Percentiles rank a stretch among this genome's conserved stretches.
Conservation (phyloP, 2,113 vertebrate genomes). For the Aleadryas rufinucha region DNA sequence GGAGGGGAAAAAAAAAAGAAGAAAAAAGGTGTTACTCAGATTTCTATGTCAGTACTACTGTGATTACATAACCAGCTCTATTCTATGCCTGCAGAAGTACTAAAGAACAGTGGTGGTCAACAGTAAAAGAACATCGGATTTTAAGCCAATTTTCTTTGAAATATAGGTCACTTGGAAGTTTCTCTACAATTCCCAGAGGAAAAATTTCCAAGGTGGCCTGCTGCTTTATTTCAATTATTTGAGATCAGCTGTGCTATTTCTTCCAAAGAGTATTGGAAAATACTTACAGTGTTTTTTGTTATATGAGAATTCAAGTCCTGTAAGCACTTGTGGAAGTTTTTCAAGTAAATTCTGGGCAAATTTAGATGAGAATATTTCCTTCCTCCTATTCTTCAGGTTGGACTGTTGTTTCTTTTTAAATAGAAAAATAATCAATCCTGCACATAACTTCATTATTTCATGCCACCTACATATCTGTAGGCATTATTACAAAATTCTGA, state of each 20-base stretch:
- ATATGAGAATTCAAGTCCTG: not conserved
- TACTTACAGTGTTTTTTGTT: not conserved
- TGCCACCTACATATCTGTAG: not conserved
- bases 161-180: slow-evolving; percentile 25
- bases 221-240: not conserved
- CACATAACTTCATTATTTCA: not conserved
- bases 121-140: slow-evolving; percentile 12
- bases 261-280: not conserved
- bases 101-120: not conserved
- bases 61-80: not conserved
- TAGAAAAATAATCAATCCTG: not conserved
- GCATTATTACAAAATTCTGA: not conserved
- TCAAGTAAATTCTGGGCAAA: not conserved
- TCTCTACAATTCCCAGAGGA: not conserved
- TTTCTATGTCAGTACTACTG: not conserved
- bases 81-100: not conserved
- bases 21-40: not conserved
- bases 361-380: not conserved
- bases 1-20: not conserved
- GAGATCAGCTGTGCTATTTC: not conserved
- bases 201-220: slow-evolving; percentile 7
- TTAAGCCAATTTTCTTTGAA: slow-evolving; percentile 47
- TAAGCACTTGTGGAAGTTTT: not conserved
- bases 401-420: not conserved
- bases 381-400: not conserved